A percentile compares a stretch with the other conserved stretches of the same genome.
These are phyloP conservation scores for Maccullochella peelii DNA, from an alignment of 2,113 vertebrate species.

Conservation along the genomic window DNA sequence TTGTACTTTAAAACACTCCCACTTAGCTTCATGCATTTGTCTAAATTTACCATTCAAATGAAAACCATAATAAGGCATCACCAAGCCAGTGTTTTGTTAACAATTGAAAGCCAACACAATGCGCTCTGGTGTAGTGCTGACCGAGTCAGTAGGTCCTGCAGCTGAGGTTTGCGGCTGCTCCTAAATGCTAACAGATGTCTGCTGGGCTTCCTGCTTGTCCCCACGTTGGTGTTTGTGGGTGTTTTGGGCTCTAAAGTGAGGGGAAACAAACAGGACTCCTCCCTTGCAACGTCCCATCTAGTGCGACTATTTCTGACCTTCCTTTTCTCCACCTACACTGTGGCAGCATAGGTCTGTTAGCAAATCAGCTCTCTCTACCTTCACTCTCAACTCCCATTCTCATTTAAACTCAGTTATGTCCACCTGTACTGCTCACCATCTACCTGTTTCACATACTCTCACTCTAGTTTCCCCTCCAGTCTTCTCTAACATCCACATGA, in stretches of 20 bases:
- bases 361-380: neutral
- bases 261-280: slow-evolving; percentile 13
- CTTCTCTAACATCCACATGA: neutral
- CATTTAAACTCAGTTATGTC: neutral
- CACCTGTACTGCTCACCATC: neutral
- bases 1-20: slow-evolving; percentile 11
- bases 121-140: neutral
- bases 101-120: neutral
- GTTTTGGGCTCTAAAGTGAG: slow-evolving; percentile 19
- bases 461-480: neutral
- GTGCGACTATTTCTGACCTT: slow-evolving; percentile 34
- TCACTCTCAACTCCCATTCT: neutral
- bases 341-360: neutral
- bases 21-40: slow-evolving; percentile 41
- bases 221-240: slow-evolving; percentile 35
- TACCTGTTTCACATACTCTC: neutral
- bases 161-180: slow-evolving; percentile 56
- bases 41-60: slow-evolving; percentile 61
- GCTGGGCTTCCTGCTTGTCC: slow-evolving; percentile 13
- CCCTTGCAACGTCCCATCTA: slow-evolving; percentile 6
- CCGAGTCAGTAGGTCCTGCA: slow-evolving; percentile 12
- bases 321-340: neutral
- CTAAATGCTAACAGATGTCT: slow-evolving; percentile 64
- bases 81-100: slow-evolving; percentile 29
- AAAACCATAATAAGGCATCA: slow-evolving; percentile 30